Evolutionary conservation across 1,140 invertebrate species (phyloP), one percentile per base, ranked within the genome.

Genomic region (Lasaia peninsularis): DNA sequence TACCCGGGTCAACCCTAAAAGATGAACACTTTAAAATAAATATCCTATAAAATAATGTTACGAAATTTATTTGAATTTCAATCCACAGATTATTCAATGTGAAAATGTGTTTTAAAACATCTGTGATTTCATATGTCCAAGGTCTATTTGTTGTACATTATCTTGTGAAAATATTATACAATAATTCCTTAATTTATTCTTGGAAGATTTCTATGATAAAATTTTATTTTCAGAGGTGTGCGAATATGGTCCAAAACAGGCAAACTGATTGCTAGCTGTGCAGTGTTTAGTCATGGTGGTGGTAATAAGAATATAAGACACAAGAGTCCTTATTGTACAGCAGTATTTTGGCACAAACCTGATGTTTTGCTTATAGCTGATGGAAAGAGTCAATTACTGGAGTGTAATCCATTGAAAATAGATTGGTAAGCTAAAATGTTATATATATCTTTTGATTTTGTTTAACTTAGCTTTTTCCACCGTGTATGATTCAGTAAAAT

Each of bases 161-260:
- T n/a, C n/a, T n/a, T n/a, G n/a, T n/a, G n/a, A n/a, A n/a, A n/a
- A n/a, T n/a, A n/a, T n/a, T n/a, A n/a, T n/a, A n/a, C n/a, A n/a
- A n/a, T n/a, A n/a, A n/a, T n/a, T n/a, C n/a, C n/a, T n/a, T 28
- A 35, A 51, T 34, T 11, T 48, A 7, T 44, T 18, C 49, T 31
- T 56, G 18, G 24, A 44, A 24, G 35, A 31, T 52, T 16, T 2
- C 14, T 14, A 33, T 40, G 2, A 44, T 21, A 52, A 21, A 32
- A 12, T 12, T 20, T 12, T n/a, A 52, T 51, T 76, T 75, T 24
- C 68, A 85, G 84, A 10, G 60, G 63, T 52, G 60, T 86, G 1
- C 65, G 74, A 28, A 67, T 88, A 52, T 85, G 81, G 83, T 82
- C 81, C 3, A 78, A 80, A 49, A 56, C 69, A 24, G 85, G 85